These are phyloP conservation scores for Nomada ruficornis DNA, from an alignment of 2,888 invertebrate genomes.

Conservation along the genomic window DNA sequence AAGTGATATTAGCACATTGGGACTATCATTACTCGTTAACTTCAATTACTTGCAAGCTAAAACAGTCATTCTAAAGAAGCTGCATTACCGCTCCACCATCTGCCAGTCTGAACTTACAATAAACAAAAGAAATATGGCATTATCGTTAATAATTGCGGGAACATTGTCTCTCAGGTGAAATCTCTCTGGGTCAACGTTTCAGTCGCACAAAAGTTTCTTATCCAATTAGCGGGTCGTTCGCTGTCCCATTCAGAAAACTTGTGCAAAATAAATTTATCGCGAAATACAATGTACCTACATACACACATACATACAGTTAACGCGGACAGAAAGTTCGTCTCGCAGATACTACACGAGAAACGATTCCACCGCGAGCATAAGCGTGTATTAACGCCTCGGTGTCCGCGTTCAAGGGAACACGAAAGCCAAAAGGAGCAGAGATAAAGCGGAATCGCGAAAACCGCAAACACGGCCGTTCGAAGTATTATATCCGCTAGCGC, in stretches of 20 bases:
- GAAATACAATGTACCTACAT: neutral
- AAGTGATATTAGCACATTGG: neutral
- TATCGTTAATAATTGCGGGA: conserved; percentile 8
- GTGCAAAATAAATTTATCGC: conserved; percentile 6
- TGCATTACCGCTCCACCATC: neutral
- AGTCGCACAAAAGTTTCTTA: conserved; percentile 4
- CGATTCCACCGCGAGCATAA: neutral
- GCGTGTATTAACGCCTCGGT: conserved; percentile 5
- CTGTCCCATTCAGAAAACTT: neutral
- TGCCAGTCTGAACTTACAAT: neutral
- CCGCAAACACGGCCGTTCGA: conserved; percentile 6
- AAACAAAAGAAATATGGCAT: conserved; percentile 7
- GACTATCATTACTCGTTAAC: neutral
- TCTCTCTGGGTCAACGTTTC: conserved; percentile 6
- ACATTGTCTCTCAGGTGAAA: neutral
- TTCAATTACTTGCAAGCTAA: neutral
- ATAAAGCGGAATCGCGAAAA: conserved; percentile 13
- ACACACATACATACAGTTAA: neutral
- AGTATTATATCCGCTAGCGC: conserved; percentile 18
- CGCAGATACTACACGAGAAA: neutral
- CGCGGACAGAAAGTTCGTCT: neutral
- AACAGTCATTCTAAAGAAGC: neutral
- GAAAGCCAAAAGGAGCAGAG: neutral
- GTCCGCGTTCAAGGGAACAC: neutral
- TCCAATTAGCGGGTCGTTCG: conserved; percentile 1